Percentiles rank a stretch among this genome's conserved stretches.
phyloP scores from a whole-genome alignment of 2,797 vertebrate species.

The Merluccius polli region DNA sequence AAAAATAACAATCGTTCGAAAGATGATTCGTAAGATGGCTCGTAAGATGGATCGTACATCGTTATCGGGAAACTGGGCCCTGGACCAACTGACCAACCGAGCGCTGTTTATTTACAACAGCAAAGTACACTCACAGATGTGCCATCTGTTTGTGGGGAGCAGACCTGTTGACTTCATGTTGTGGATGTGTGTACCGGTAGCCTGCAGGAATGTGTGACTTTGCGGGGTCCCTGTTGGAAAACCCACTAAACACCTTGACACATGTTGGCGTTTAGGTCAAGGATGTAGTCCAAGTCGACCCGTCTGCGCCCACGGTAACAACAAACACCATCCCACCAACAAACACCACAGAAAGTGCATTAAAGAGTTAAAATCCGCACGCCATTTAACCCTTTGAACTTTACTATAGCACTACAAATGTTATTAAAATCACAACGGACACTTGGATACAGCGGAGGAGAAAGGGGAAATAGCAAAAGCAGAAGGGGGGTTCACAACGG shows the following conservation, averaged over 20 bases:
- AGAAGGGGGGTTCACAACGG: background rate
- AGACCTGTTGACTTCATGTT: background rate
- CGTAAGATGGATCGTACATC: too few species aligned
- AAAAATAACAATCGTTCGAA: too few species aligned
- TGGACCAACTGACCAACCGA: background rate
- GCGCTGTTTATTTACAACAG: background rate
- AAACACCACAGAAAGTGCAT: background rate
- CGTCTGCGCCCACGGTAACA: background rate
- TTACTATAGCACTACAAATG: background rate
- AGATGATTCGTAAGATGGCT: too few species aligned
- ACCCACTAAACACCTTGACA: background rate
- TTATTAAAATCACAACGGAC: background rate
- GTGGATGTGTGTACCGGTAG: background rate
- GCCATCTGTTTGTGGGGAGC: background rate
- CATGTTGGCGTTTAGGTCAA: background rate
- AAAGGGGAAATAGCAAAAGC: background rate
- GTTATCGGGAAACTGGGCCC: too few species aligned
- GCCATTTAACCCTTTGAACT: background rate
- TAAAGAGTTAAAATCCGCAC: background rate
- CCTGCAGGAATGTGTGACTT: background rate
- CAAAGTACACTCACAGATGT: background rate
- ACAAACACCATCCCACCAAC: background rate
- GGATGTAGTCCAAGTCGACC: background rate
- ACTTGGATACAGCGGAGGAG: background rate
- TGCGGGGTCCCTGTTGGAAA: background rate